phyloP scores from a whole-genome alignment of 2,888 invertebrate genomes.

The Pherbina coryleti region DNA sequence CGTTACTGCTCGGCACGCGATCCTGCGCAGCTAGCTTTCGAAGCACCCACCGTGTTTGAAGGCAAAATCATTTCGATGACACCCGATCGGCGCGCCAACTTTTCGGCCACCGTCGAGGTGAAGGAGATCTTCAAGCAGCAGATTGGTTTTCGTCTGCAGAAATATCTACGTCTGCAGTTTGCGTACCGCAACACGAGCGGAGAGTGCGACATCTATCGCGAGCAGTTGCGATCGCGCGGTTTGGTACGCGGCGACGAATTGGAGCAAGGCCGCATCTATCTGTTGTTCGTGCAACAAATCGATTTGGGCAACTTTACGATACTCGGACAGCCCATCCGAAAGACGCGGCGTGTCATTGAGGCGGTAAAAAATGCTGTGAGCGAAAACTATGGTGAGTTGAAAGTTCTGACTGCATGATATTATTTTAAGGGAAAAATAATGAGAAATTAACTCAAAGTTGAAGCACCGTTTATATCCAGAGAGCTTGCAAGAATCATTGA shows the following conservation, averaged over 20 bases:
- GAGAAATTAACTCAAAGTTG: background rate
- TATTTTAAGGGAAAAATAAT: background rate
- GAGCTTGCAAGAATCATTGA: background rate
- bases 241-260: slow-evolving; percentile 65
- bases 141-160: slow-evolving; percentile 65
- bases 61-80: slow-evolving; percentile 77
- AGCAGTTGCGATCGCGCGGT: slow-evolving; percentile 64
- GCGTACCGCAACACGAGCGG: slow-evolving; percentile 64
- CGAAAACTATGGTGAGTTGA: slow-evolving; percentile 70
- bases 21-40: slow-evolving; percentile 75
- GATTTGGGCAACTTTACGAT: slow-evolving; percentile 68
- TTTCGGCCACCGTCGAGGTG: slow-evolving; percentile 78
- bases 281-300: slow-evolving; percentile 69
- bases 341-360: slow-evolving; percentile 62
- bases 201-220: slow-evolving; percentile 69
- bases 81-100: slow-evolving; percentile 72
- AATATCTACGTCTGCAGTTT: slow-evolving; percentile 66
- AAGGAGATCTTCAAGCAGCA: slow-evolving; percentile 75
- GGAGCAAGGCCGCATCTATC: slow-evolving; percentile 66
- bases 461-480: background rate
- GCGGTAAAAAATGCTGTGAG: slow-evolving; percentile 68
- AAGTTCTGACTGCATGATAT: slow-evolving; percentile 30
- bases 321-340: slow-evolving; percentile 68
- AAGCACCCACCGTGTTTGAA: slow-evolving; percentile 77
- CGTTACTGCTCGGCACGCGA: slow-evolving; percentile 75